phyloP scores from a whole-genome alignment of 2,888 invertebrate species.

The Orchesella flavescens region DNA sequence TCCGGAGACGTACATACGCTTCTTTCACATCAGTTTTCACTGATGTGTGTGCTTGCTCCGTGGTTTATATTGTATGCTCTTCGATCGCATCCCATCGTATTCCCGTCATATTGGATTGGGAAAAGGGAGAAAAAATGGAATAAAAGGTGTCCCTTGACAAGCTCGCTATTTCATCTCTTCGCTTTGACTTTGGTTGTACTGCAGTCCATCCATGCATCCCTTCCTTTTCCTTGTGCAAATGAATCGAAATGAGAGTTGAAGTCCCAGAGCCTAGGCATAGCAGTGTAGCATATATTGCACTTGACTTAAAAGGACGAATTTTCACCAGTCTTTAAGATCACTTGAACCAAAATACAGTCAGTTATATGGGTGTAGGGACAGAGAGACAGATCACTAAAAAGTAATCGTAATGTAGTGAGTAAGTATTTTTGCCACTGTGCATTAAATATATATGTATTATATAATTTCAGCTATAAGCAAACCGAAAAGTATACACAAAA shows the following conservation, averaged over 20 bases:
- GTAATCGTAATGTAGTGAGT: constrained; percentile 2
- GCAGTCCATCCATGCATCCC: too few relatives aligned
- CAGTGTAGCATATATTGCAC: neutral
- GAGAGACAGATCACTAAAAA: neutral
- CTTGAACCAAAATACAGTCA: neutral
- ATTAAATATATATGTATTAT: too few relatives aligned
- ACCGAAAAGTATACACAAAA: too few relatives aligned
- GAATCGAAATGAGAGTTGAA: neutral
- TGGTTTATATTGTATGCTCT: too few relatives aligned
- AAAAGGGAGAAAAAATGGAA: neutral
- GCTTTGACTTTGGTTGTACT: too few relatives aligned
- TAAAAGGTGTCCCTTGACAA: constrained; percentile 2
- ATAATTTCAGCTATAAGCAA: neutral
- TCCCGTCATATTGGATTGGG: neutral
- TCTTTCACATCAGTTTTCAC: too few relatives aligned
- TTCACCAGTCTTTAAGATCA: constrained; percentile 6
- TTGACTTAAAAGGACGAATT: neutral
- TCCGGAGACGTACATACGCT: too few relatives aligned
- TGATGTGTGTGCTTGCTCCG: too few relatives aligned
- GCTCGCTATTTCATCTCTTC: too few relatives aligned
- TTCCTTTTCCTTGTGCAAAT: neutral
- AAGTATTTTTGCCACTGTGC: too few relatives aligned
- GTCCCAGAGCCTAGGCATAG: neutral
- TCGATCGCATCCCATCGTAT: neutral
- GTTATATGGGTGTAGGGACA: too few relatives aligned